Base-by-base conservation (phyloP, 1,140 invertebrate genomes). In the Megathymus violae region DNA sequence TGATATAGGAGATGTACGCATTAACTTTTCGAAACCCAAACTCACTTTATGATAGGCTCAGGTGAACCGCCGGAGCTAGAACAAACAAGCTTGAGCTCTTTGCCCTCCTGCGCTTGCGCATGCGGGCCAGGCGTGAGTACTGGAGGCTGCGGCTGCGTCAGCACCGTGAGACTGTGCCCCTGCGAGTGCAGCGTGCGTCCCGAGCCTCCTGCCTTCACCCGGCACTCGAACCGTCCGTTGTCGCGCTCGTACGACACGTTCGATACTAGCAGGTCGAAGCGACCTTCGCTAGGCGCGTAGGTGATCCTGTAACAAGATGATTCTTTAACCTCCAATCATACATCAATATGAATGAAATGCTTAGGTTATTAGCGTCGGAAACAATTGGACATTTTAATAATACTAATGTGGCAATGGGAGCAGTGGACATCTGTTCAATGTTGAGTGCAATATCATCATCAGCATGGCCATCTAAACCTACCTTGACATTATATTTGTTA, bases 151-250 rank as follows among this genome's bases (percentile, higher is more conserved):
- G 97, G 97, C 7, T 95, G 93, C 14, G 96, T 95, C 4, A 98
- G 92, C 9, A 98, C 97, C 3, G 97, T 97, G 46, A 98, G 91
- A 41, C 94, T 94, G 74, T 97, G 95, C 27, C 94, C 94, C 85
- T 97, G 96, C 54, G 95, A 94, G 89, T 97, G 96, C 14, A 97
- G 91, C 77, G 96, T 96, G 5, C 93, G 92, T 0, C 97, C 97
- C 6, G 95, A 96, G 7, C 96, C 96, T 17, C 94, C 94, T 16
- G 95, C 95, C 85, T 97, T 98, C 40, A 98, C 93, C 14, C 96
- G 94, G 80, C 97, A 98, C 91, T 97, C 97, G 91, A 98, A 98
- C 65, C 95, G 94, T 3, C 97, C 97, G 80, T 98, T 97, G 90
- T 98, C 97, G 0, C 96, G 92, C 74, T 96, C 96, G 89, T 98